These are phyloP conservation scores for Geococcyx californianus DNA, from an alignment of 2,113 vertebrate genomes.

Conservation along the genomic window DNA sequence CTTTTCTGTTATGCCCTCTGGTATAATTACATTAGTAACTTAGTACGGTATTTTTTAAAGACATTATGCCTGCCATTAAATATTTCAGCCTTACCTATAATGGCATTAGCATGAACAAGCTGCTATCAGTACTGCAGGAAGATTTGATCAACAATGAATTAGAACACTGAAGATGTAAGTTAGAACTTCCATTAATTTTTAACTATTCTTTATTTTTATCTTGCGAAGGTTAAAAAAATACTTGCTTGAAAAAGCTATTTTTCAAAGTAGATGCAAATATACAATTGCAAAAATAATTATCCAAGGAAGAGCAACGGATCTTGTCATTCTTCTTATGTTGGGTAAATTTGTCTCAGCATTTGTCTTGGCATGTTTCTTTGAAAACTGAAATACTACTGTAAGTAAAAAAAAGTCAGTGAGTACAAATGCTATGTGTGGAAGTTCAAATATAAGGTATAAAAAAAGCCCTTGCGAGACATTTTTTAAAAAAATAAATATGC, in stretches of 20 bases:
- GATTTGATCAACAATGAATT: constrained; percentile 28
- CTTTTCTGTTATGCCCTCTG: constrained; percentile 18
- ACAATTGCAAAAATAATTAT: not conserved
- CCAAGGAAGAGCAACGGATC: not conserved
- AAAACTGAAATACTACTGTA: not conserved
- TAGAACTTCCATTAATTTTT: constrained; percentile 31
- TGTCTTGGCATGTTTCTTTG: not conserved
- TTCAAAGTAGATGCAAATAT: not conserved
- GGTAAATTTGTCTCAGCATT: not conserved
- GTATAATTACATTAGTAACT: constrained; percentile 35
- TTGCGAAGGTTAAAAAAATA: not conserved
- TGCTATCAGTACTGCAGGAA: not conserved
- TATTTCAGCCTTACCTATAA: constrained; percentile 40
- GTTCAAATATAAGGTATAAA: not conserved
- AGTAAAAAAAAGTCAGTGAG: not conserved
- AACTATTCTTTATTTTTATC: constrained; percentile 1
- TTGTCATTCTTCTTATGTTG: not conserved
- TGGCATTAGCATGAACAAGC: constrained; percentile 18
- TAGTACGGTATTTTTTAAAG: constrained; percentile 27
- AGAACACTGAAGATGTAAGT: not conserved
- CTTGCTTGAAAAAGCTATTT: not conserved
- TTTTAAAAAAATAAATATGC: not conserved
- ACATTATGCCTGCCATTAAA: constrained; percentile 1
- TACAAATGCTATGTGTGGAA: not conserved
- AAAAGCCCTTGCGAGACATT: not conserved